Base-by-base conservation (phyloP, 2,113 vertebrate genomes). In the Neogobius melanostomus region DNA sequence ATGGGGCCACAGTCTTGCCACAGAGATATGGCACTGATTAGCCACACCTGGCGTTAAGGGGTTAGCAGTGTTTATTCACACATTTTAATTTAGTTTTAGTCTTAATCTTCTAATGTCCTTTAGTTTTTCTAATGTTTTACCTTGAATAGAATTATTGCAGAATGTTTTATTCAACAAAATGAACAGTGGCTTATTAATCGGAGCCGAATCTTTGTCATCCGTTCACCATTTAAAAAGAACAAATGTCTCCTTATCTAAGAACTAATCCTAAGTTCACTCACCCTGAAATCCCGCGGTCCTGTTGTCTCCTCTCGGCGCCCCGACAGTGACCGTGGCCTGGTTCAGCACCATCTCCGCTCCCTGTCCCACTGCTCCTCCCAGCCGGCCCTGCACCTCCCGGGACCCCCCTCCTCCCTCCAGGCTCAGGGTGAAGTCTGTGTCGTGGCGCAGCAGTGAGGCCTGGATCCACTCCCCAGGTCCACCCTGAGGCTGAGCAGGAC, bases 381-480 rank as follows among this genome's bases (percentile, higher is more conserved):
- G 81, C 21, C 64, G 70, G 42, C 89, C 91, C 0, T 82, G 92
- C 53, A 91, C 88, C 90, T 97, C 95, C 51, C 90, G 88, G 0
- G 90, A 83, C 6, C 95, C 95, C 1, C 94, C 95, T 10, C 95
- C 95, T 65, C 85, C 85, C 74, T 96, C 94, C 79, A 97, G 75
- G 0, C 83, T 87, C 72, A 97, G 87, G 7, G 90, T 93, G 74
- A 97, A 95, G 43, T 91, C 75, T 66, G 95, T 94, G 91, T 93
- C 93, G 66, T 94, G 89, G 59, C 93, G 94, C 79, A 90, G 81
- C 80, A 97, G 90, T 81, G 88, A 81, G 74, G 95, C 91, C 51
- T 91, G 82, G 17, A 94, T 79, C 95, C 96, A 97, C 72, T 95
- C 95, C 10, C 96, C 0, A 93, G 77, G 85, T 96, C 94, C 56